phyloP scores from a whole-genome alignment of 2,888 invertebrate genomes.

The Drosophila mimetica region DNA sequence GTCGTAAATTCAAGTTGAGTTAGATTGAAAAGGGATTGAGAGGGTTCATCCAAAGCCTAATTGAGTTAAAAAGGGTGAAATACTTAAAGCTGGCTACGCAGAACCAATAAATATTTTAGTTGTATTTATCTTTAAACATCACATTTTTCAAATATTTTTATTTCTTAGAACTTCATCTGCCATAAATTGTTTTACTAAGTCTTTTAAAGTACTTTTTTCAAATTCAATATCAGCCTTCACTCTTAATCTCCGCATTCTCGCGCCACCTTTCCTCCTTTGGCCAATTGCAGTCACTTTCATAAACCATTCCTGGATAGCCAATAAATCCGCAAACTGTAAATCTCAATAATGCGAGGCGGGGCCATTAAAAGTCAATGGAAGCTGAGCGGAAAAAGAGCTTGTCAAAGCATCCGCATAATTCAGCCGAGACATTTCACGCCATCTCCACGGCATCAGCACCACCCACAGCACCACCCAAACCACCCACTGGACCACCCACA shows the following conservation, averaged over 20 bases:
- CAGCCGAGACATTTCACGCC: constrained; percentile 36
- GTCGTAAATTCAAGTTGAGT: constrained; percentile 22
- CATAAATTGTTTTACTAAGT: background rate
- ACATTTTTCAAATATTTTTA: background rate
- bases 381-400: constrained; percentile 47
- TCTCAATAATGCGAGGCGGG: constrained; percentile 54
- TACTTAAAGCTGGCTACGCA: background rate
- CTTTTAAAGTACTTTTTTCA: background rate
- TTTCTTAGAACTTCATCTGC: background rate
- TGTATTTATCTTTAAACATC: background rate
- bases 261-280: background rate
- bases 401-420: constrained; percentile 59
- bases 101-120: background rate
- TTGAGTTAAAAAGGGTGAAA: constrained; percentile 17
- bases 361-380: constrained; percentile 69
- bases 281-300: constrained; percentile 36
- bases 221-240: constrained; percentile 8
- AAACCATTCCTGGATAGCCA: constrained; percentile 52
- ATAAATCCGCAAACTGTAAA: constrained; percentile 56
- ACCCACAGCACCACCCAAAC: background rate
- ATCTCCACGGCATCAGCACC: constrained; percentile 2
- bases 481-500: constrained; percentile 3
- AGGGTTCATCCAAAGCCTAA: constrained; percentile 10
- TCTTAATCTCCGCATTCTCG: constrained; percentile 1
- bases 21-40: constrained; percentile 26